Base-by-base conservation (phyloP, 2,888 invertebrate genomes). In the Antheraea assamensis region DNA sequence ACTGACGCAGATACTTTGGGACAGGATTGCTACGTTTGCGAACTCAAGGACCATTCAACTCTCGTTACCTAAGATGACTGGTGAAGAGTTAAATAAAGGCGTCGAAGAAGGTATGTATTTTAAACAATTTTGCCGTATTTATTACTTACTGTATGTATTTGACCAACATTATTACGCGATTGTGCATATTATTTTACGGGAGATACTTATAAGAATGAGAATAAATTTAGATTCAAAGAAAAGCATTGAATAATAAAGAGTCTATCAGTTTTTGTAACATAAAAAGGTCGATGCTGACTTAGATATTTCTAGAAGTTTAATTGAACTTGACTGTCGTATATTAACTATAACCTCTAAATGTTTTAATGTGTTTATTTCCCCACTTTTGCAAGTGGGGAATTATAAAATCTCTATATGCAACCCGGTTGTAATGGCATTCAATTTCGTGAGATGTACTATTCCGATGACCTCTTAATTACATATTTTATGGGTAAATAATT, bases 21-120 rank as follows among this genome's bases (percentile, higher is more conserved):
- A 97, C 75, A 95, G 96, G 72, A 88, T 97, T 27, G 95, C 97
- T 10, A 95, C 96, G 70, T 96, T 97, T 81, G 95, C 97, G 79
- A 97, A 96, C 81, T 96, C 97, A 0, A 96, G 97, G 86, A 97
- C 97, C 55, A 90, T 98, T 70, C 97, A 97, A 89, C 95, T 98
- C 75, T 96, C 96, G 31, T 91, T 98, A 80, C 98, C 98, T 0
- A 96, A 96, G 86, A 91, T 97, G 75, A 95, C 96, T 10, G 95
- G 96, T 2, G 94, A 95, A 68, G 97, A 97, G 76, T 89, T 97
- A 27, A 96, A 96, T 79, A 95, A 96, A 27, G 96, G 96, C 64
- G 90, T 97, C 70, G 97, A 97, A 88, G 97, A 97, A 96, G 97
- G 97, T 97, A 95, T 70, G 70, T 58, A 13, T 24, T 61, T 72